Percentiles rank a stretch among this genome's conserved stretches.
Evolutionary conservation across 2,113 vertebrate species (phyloP).

Genomic region (Toxotes jaculatrix): DNA sequence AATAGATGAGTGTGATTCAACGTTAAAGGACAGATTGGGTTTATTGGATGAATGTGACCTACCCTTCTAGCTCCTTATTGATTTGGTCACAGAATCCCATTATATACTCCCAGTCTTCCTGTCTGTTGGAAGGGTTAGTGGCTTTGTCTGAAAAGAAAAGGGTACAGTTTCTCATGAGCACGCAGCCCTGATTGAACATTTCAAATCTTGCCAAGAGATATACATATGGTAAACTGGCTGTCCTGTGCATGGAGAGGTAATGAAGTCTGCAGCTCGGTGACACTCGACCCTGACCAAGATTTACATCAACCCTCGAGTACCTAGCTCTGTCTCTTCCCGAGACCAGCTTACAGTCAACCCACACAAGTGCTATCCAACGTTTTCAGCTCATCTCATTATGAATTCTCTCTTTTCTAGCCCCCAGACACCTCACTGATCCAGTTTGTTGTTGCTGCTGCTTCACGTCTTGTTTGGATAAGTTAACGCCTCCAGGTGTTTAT

Average conservation of each 20-base stretch:
- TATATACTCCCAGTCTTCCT: slow-evolving; percentile 97
- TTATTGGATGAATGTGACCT: slow-evolving; percentile 60
- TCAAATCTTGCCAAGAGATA: not conserved
- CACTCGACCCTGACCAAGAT: not conserved
- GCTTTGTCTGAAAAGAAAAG: slow-evolving; percentile 89
- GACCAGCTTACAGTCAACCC: not conserved
- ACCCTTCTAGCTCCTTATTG: slow-evolving; percentile 98
- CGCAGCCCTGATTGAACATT: not conserved
- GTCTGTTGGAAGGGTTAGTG: slow-evolving; percentile 93
- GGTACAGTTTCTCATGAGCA: not conserved
- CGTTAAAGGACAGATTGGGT: not conserved
- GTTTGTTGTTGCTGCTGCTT: slow-evolving; percentile 6
- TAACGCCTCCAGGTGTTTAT: slow-evolving; percentile 28
- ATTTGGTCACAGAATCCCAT: slow-evolving; percentile 98
- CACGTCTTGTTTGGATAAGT: slow-evolving; percentile 13
- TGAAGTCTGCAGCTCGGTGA: not conserved
- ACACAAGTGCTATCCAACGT: not conserved
- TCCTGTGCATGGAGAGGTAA: not conserved
- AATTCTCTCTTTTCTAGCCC: not conserved
- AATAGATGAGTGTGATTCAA: slow-evolving; percentile 9
- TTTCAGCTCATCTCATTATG: not conserved
- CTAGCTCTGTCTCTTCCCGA: no score
- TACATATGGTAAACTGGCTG: no score
- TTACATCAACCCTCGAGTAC: not conserved
- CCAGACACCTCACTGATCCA: not conserved